These are phyloP conservation scores for Antennarius maculatus DNA, from an alignment of 2,797 vertebrate species.

Conservation along the genomic window DNA sequence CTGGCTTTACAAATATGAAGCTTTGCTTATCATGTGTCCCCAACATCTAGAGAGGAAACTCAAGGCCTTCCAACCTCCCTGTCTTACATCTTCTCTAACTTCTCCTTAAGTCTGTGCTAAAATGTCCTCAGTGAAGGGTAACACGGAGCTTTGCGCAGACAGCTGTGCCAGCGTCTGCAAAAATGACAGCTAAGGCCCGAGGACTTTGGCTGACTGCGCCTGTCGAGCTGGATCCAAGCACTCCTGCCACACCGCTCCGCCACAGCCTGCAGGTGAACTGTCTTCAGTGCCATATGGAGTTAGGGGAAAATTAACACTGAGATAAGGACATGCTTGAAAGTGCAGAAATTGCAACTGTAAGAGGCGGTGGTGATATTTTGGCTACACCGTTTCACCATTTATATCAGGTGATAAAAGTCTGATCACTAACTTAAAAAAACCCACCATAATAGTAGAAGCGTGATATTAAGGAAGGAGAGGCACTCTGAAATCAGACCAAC, in stretches of 20 bases:
- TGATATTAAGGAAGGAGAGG: conserved; percentile 87
- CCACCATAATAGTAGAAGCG: conserved; percentile 89
- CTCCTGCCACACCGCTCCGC: conserved; percentile 81
- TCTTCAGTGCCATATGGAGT: conserved; percentile 99
- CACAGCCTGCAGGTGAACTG: conserved; percentile 99
- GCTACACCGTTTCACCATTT: conserved; percentile 6
- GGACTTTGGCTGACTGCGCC: conserved; percentile 87
- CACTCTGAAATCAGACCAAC: conserved; percentile 88
- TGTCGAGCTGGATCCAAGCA: conserved; percentile 73
- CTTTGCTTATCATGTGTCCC: conserved; percentile 36
- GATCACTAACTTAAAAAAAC: conserved; percentile 85
- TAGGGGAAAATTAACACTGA: conserved; percentile 96
- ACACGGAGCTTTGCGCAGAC: conserved; percentile 80
- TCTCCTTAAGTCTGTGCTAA: conserved; percentile 48
- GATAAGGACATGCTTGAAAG: conserved; percentile 89
- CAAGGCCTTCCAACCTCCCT: conserved; percentile 2
- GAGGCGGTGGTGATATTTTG: conserved; percentile 35
- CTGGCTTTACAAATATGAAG: conserved; percentile 15
- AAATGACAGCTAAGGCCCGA: conserved; percentile 96
- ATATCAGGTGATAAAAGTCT: not conserved
- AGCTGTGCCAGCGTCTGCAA: conserved; percentile 93
- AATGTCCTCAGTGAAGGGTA: conserved; percentile 63
- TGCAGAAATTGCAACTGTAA: conserved; percentile 68
- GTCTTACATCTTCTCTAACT: conserved; percentile 36
- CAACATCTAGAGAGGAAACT: not conserved